Percentiles rank a stretch among this genome's conserved stretches.
phyloP scores from a whole-genome alignment of 2,888 invertebrate genomes.

The Andrena bucephala region DNA sequence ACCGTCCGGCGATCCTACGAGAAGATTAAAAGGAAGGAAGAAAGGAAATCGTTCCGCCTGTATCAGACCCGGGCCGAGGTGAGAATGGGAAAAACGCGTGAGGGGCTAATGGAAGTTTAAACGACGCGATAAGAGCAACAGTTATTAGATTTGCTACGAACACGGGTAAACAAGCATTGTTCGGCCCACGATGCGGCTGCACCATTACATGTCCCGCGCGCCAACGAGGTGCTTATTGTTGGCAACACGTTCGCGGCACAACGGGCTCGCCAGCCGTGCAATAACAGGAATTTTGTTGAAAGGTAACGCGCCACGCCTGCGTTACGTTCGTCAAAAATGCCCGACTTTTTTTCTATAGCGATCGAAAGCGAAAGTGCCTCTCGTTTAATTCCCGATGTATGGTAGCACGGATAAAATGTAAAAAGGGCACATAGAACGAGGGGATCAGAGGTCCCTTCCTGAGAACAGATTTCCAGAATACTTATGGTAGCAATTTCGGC shows the following conservation, averaged over 20 bases:
- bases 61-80: not conserved
- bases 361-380: not conserved
- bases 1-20: too few species aligned
- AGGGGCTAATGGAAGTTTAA: slow-evolving; percentile 51
- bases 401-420: too few species aligned
- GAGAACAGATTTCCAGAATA: too few species aligned
- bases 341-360: not conserved
- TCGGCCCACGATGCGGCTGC: slow-evolving; percentile 38
- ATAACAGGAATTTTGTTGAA: slow-evolving; percentile 60
- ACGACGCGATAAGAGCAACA: slow-evolving; percentile 39
- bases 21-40: too few species aligned
- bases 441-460: too few species aligned
- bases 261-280: slow-evolving; percentile 40
- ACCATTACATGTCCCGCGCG: slow-evolving; percentile 51
- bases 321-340: not conserved
- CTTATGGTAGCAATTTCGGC: too few species aligned
- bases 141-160: slow-evolving; percentile 62
- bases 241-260: slow-evolving; percentile 44
- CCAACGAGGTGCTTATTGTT: slow-evolving; percentile 69
- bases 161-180: slow-evolving; percentile 64
- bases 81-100: not conserved
- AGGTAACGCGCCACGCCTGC: slow-evolving; percentile 1
- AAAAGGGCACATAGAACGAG: too few species aligned
- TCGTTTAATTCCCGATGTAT: not conserved
- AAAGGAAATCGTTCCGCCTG: slow-evolving; percentile 7